Conservation (phyloP, 2,888 invertebrate genomes). For the Apamea crenata region DNA sequence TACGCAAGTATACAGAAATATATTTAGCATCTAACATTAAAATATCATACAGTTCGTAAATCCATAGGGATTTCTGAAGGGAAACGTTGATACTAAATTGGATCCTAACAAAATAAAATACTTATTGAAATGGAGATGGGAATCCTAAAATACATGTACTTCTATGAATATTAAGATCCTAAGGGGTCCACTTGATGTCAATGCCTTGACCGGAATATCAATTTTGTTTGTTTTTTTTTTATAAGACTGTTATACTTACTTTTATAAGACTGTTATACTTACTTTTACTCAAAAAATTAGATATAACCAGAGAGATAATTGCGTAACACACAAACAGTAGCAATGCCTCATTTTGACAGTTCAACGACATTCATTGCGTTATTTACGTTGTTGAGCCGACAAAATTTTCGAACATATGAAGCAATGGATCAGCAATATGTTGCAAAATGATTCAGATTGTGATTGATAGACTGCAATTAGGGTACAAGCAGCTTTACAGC, state of each 20-base stretch:
- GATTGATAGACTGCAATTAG: no score
- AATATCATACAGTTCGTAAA: conserved; percentile 25
- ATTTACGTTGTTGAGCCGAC: no score
- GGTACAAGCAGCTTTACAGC: no score
- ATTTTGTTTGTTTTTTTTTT: conserved; percentile 18
- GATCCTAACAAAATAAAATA: conserved; percentile 52
- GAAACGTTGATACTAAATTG: conserved; percentile 32
- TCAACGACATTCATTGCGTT: no score
- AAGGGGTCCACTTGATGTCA: conserved; percentile 32
- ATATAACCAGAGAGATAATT: no score
- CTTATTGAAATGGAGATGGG: conserved; percentile 43
- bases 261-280: no score
- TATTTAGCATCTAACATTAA: conserved; percentile 16
- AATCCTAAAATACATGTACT: conserved; percentile 12
- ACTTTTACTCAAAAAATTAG: no score
- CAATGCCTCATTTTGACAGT: no score
- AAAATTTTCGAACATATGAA: no score
- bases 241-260: not conserved
- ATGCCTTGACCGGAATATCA: conserved; percentile 40
- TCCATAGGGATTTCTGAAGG: conserved; percentile 17
- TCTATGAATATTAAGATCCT: conserved; percentile 32
- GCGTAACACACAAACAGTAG: no score
- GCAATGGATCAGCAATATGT: no score
- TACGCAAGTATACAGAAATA: not conserved
- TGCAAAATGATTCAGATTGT: no score